phyloP scores from a whole-genome alignment of 2,113 vertebrate species.

The Boleophthalmus pectinirostris region DNA sequence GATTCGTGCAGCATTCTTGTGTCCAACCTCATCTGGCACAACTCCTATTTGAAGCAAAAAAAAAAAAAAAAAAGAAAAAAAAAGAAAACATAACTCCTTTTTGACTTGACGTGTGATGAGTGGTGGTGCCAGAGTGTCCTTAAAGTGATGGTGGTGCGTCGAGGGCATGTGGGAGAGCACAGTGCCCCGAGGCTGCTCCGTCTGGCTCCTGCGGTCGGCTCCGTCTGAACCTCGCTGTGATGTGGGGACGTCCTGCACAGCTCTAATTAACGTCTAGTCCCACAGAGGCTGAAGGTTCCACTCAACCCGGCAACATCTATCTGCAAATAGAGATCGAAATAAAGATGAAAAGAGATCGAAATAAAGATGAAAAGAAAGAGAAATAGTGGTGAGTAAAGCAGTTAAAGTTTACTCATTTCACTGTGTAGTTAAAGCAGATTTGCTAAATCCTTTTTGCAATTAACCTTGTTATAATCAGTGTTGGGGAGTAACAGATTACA shows the following conservation, averaged over 20 bases:
- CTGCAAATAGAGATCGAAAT: background rate
- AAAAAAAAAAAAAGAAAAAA: no score
- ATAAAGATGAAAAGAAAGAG: no score
- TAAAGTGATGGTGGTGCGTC: conserved; percentile 56
- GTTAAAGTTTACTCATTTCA: no score
- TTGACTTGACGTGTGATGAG: background rate
- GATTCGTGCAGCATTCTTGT: background rate
- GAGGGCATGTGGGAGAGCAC: conserved; percentile 43
- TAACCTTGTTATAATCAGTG: no score
- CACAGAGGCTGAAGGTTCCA: conserved; percentile 38
- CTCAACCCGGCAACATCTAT: background rate
- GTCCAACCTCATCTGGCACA: background rate
- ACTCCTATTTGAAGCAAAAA: background rate
- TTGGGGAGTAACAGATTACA: no score
- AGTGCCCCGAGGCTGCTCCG: conserved; percentile 48
- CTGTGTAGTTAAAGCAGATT: no score
- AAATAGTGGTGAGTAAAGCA: no score
- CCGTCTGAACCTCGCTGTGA: conserved; percentile 49
- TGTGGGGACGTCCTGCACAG: conserved; percentile 50
- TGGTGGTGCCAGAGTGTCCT: conserved; percentile 18
- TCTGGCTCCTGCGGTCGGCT: conserved; percentile 69
- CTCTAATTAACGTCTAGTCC: conserved; percentile 59
- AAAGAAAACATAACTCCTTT: no score
- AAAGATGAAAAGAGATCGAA: background rate
- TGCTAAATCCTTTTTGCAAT: no score